Conservation (phyloP, 1,140 invertebrate species). For the Olivierus martensii region DNA sequence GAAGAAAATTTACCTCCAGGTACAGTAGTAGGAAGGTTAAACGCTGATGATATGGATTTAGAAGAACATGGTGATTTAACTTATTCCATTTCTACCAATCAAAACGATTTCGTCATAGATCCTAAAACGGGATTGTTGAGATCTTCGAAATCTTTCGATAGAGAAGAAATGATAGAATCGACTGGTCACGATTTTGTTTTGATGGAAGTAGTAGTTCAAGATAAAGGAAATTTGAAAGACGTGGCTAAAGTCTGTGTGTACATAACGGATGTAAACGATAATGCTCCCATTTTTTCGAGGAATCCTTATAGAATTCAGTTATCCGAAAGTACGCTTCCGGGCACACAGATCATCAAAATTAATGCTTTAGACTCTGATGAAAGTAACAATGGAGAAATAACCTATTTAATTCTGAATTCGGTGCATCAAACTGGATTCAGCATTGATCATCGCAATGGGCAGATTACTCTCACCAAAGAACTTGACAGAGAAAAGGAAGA, state of each 20-base stretch:
- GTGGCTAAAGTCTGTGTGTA: conserved; percentile 65
- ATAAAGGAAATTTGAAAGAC: conserved; percentile 76
- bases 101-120: conserved; percentile 74
- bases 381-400: conserved; percentile 74
- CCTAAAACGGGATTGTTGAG: conserved; percentile 81
- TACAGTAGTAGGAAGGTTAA: conserved; percentile 74
- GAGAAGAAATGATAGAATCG: conserved; percentile 59
- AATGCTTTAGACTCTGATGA: conserved; percentile 76
- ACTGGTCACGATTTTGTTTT: conserved; percentile 59
- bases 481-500: conserved; percentile 72
- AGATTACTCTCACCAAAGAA: conserved; percentile 53
- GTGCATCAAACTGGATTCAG: conserved; percentile 53
- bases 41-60: conserved; percentile 71
- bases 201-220: conserved; percentile 67
- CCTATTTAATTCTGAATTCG: conserved; percentile 43
- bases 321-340: not conserved
- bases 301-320: conserved; percentile 25
- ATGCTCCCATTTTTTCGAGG: conserved; percentile 56
- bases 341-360: conserved; percentile 44
- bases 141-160: conserved; percentile 66
- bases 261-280: conserved; percentile 87
- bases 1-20: conserved; percentile 72
- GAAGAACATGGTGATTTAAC: conserved; percentile 80
- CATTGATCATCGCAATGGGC: conserved; percentile 74
- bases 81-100: conserved; percentile 53